Evolutionary conservation across 2,113 vertebrate species (phyloP), one percentile per base, ranked within the genome.

Genomic region (Sphyrna mokarran): DNA sequence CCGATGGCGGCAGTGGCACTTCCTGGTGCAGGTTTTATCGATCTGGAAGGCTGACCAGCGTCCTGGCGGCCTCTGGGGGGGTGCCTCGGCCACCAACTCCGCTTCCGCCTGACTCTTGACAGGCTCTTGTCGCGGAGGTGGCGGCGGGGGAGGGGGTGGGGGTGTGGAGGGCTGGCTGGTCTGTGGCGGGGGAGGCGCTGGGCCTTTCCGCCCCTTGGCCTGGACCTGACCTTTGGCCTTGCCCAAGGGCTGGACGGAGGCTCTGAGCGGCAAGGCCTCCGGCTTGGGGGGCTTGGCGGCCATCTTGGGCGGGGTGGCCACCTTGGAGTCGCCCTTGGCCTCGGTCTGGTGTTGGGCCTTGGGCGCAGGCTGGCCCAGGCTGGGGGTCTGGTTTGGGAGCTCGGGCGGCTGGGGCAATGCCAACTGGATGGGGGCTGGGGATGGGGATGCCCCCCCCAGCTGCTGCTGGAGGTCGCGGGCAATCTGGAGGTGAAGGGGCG

Each of bases 31-130:
- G 3, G 96, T 97, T 22, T 89, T 96, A 70, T 97, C 97, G 89
- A 97, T 96, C 87, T 97, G 97, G 96, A 98, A 98, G 1, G 97
- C 96, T 0, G 96, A 97, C 97, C 97, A 97, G 96, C 96, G 97
- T 22, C 96, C 78, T 23, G 0, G 22, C 0, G 0, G 95, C 37
- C 3, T 16, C 72, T 23, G 26, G 0, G 7, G 14, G 6, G 37
- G 37, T 0, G 3, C 29, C 33, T 96, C 93, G 13, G 8, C 80
- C 0, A 26, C 93, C 72, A 3, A 48, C 0, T 95, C 72, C 0
- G 43, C 4, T 26, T 26, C 61, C 0, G 14, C 61, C 63, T 95
- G 18, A 0, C 63, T 8, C 7, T 20, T 6, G 2, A 70, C 9
- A 2, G 20, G 7, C 0, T 37, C 96, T 61, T 61, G 26, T 3